These are phyloP conservation scores for Misgurnus anguillicaudatus DNA, from an alignment of 2,113 vertebrate genomes.

Conservation along the genomic window DNA sequence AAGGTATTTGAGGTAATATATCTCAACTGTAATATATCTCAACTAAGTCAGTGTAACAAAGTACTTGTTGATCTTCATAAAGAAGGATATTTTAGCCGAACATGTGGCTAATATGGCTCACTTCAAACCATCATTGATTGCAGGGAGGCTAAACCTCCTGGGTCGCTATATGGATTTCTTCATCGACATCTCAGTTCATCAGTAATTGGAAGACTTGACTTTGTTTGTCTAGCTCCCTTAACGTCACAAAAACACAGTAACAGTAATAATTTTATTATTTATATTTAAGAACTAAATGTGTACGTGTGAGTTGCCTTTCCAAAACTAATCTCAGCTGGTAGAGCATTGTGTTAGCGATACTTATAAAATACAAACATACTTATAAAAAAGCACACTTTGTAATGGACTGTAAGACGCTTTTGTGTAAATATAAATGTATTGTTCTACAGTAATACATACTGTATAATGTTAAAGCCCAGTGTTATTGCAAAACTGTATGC, in stretches of 20 bases:
- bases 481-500: too few relatives aligned
- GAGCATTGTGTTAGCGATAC: too few relatives aligned
- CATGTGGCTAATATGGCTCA: background rate
- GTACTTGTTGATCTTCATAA: background rate
- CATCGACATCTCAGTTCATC: constrained; percentile 3
- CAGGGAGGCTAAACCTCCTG: background rate
- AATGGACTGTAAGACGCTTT: too few relatives aligned
- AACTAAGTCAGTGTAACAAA: background rate
- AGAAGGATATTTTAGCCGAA: background rate
- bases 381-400: too few relatives aligned
- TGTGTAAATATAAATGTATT: too few relatives aligned
- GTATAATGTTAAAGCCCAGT: too few relatives aligned
- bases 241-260: background rate
- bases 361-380: too few relatives aligned
- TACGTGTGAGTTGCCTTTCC: too few relatives aligned
- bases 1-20: too few relatives aligned
- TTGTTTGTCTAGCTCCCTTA: background rate
- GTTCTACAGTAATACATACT: too few relatives aligned
- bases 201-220: background rate
- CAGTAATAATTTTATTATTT: background rate
- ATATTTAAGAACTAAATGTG: too few relatives aligned
- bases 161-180: background rate
- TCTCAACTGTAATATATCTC: background rate
- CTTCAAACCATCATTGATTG: constrained; percentile 1
- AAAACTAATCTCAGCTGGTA: too few relatives aligned